Evolutionary conservation across 2,797 vertebrate genomes (phyloP).

Genomic region (Ctenosaura bakeri): DNA sequence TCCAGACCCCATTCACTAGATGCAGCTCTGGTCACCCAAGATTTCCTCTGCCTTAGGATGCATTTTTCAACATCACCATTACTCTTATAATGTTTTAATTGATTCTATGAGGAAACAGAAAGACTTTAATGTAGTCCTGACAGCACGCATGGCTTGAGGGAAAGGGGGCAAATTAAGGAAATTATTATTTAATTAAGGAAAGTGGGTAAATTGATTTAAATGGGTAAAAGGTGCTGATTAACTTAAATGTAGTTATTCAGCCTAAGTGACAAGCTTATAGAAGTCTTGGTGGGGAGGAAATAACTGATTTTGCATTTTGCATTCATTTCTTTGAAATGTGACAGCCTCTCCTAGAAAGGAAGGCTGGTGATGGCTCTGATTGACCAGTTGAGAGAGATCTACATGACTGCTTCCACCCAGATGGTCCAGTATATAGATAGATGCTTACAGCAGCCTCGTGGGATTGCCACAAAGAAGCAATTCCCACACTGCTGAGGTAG

Average conservation of each 20-base stretch:
- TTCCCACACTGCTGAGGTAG: background rate
- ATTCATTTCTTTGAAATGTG: conserved; percentile 4
- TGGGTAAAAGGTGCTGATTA: background rate
- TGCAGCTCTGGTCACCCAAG: background rate
- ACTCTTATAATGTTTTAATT: background rate
- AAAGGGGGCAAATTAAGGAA: background rate
- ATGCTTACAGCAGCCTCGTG: conserved; percentile 8
- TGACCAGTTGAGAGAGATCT: background rate
- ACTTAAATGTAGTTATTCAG: background rate
- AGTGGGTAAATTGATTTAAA: background rate
- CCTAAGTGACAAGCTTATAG: background rate
- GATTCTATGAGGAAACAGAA: too few species aligned
- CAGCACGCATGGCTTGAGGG: background rate
- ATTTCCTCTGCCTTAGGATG: too few species aligned
- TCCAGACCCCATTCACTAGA: background rate
- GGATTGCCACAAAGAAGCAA: background rate
- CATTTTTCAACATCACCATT: background rate
- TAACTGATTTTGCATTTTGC: background rate
- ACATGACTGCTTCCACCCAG: background rate
- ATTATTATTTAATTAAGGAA: background rate
- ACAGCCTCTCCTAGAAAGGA: background rate
- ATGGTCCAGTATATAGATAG: background rate
- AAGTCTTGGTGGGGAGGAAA: background rate
- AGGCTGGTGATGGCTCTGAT: background rate
- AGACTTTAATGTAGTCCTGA: background rate